Conservation (phyloP, 2,888 invertebrate species). For the Rhyacophila evoluta region DNA sequence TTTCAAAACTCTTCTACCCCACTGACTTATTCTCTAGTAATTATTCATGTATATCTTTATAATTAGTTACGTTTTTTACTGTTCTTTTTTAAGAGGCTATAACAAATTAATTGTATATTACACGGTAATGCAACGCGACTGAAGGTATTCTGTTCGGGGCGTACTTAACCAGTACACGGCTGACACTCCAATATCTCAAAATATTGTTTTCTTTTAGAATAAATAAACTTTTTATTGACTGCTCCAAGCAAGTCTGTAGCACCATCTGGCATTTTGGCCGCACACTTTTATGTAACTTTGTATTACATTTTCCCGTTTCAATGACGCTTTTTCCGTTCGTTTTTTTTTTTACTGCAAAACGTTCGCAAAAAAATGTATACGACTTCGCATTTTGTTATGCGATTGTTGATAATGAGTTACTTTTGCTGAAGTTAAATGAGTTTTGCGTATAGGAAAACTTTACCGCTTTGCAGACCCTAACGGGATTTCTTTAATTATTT, state of each 20-base stretch:
- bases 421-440: not conserved
- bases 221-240: conserved; percentile 21
- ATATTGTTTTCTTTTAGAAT: conserved; percentile 10
- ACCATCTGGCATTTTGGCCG: conserved; percentile 4
- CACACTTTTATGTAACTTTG: conserved; percentile 8
- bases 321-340: not conserved
- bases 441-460: conserved; percentile 8
- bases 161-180: not conserved
- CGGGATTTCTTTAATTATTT: not conserved
- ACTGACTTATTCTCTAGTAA: too few species aligned
- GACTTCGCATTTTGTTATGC: conserved; percentile 9
- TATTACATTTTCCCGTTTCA: conserved; percentile 16
- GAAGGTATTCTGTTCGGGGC: not conserved
- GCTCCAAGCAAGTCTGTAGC: conserved; percentile 4
- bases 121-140: too few species aligned
- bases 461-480: not conserved
- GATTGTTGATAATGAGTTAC: conserved; percentile 14
- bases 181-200: conserved; percentile 4
- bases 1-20: too few species aligned
- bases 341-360: conserved; percentile 13
- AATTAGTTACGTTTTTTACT: too few species aligned
- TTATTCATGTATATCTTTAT: too few species aligned
- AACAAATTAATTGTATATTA: too few species aligned
- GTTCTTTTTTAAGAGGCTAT: too few species aligned
- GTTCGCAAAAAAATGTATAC: not conserved